Evolutionary conservation across 2,888 invertebrate genomes (phyloP), one percentile per base, ranked within the genome.

Genomic region (Sinotaia quadrata): DNA sequence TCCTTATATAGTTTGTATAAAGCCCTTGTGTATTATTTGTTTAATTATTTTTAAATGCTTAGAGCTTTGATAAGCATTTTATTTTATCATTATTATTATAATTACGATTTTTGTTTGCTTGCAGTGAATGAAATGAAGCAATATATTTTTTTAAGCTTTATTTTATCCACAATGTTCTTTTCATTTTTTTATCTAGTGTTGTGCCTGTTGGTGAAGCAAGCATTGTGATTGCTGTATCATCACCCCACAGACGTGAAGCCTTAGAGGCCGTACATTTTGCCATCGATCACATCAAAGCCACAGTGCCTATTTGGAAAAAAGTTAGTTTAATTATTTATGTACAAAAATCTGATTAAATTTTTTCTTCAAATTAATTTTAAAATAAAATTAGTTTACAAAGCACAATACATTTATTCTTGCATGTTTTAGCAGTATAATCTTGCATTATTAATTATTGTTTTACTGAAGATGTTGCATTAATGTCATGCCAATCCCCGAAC

Each of bases 231-330:
- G 97, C 95, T 0, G 91, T 95, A 34, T 95, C 96, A 68, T 94
- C 97, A 18, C 93, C 95, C 0, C 97, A 97, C 88, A 91, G 98
- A 36, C 90, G 91, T 59, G 94, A 94, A 67, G 93, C 96, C 0
- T 90, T 97, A 7, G 92, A 93, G 78, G 95, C 97, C 2, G 94
- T 95, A 0, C 91, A 93, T 60, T 93, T 90, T 89, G 93, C 94
- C 77, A 95, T 98, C 75, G 93, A 98, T 78, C 91, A 91, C 67
- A 90, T 98, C 0, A 98, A 98, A 87, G 92, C 93, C 67, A 91
- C 91, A 33, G 97, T 97, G 37, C 97, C 98, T 0, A 95, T 98
- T 71, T 98, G 97, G 97, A 98, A 98, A 89, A 96, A 96, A 87
- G 88, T 84, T n/a, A 5, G 34, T 63, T 51, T 18, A 24, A n/a